Base-by-base conservation (phyloP, 2,888 invertebrate genomes). In the Hirtodrosophila confusa region DNA sequence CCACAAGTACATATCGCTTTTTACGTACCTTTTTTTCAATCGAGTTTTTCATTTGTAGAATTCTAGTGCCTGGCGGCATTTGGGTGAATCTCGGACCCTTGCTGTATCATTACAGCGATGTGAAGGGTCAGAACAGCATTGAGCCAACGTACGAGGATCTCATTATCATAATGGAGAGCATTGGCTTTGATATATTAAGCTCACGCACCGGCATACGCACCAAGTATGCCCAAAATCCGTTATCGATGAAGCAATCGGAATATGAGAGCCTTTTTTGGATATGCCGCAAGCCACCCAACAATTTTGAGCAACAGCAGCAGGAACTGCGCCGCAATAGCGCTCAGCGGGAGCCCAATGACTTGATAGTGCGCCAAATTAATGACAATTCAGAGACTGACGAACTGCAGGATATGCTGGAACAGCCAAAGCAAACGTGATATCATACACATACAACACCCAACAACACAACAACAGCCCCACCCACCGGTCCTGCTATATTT, bases 21-120 rank as follows among this genome's bases (percentile, higher is more conserved):
- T 27, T 27, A 5, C 27, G 0, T 27, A 27, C 6, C 6, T 27
- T 27, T 5, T 27, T 27, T 27, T 1, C 1, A 17, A 27, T 27
- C 27, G 3, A 27, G 3, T 1, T 27, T n/a, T 24, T 2, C 29
- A 1, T 4, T 41, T 80, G 35, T 51, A 90, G 91, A 50, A 97
- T 99, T 78, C 92, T 99, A 6, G 96, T 96, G 89, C 97, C 98
- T 0, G 98, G 97, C 0, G 97, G 97, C 0, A 93, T 95, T 75
- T 97, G 97, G 97, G 94, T 97, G 73, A 97, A 97, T 90, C 92
- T 97, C 60, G 97, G 99, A 3, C 99, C 99, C 0, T 91, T 99
- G 63, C 92, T 99, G 2, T 99, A 99, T 90, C 96, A 96, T 86
- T 96, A 94, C 93, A 97, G 97, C 78, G 98, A 98, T 88, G 94